Base-by-base conservation (phyloP, 1,140 invertebrate species). In the Aleiodes sp. region DNA sequence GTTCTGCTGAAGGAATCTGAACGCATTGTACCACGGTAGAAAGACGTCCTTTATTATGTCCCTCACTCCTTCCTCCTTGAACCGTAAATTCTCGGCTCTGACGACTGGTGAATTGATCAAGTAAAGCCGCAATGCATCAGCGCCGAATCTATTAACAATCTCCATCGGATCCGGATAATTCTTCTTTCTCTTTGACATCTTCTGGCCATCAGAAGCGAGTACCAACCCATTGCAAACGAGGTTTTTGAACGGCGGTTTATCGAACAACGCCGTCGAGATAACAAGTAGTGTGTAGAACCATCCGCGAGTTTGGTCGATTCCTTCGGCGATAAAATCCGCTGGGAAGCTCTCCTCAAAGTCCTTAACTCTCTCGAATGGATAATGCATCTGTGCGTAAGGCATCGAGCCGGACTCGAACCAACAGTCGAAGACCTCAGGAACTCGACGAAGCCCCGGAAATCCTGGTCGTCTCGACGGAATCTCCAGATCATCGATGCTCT, bases 331-430 rank as follows among this genome's bases (percentile, higher is more conserved):
- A 78, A 99, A 99, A 88, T 99, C 97, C 2, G 98, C 98, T n/a
- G 98, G 98, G 80, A 99, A 99, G 69, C 89, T 90, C 41, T 96
- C 92, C 75, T 98, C 93, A 87, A 99, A 99, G 56, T 96, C 92
- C 80, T 96, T 94, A 66, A 88, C 88, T 75, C 94, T 92, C 83
- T 99, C 95, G 87, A 97, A 98, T 6, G 98, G 98, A 87, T 97
- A 99, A 87, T 99, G 98, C 70, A 91, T 89, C 84, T 99, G 97
- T 2, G 97, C 97, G 79, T 97, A 99, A 2, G 98, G 98, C 98
- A 99, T 99, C 3, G 96, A 97, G 6, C 98, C 98, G 14, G 96
- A 98, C 84, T 99, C 98, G 87, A 99, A 99, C 98, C 98, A 99
- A 83, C 98, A 99, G 86, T 99, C 98, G 87, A 99, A 99, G 0